Conservation (phyloP, 2,113 vertebrate genomes). For the Zapornia atra region DNA sequence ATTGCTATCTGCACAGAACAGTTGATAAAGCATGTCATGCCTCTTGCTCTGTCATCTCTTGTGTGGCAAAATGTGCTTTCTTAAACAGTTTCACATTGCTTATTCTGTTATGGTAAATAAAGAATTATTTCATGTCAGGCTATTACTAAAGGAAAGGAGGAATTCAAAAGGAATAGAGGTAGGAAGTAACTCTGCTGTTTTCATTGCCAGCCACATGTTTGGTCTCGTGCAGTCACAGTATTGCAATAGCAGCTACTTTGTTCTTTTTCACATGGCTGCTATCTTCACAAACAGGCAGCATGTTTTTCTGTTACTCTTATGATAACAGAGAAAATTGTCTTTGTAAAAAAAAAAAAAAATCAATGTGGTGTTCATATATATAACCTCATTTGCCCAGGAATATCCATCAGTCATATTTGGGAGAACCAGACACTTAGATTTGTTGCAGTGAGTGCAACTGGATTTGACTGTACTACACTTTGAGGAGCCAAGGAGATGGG, state of each 20-base stretch:
- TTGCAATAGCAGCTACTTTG: not conserved
- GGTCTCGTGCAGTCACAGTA: not conserved
- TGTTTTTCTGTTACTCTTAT: not conserved
- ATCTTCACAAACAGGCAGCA: not conserved
- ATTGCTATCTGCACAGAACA: not conserved
- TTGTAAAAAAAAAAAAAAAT: not conserved
- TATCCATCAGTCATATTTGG: not conserved
- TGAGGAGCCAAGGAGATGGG: not conserved
- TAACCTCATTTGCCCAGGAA: not conserved
- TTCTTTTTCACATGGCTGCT: not conserved
- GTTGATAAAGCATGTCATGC: not conserved
- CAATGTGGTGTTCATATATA: not conserved
- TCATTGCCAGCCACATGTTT: not conserved
- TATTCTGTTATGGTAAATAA: not conserved
- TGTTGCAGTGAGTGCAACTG: not conserved
- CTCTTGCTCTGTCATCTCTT: not conserved
- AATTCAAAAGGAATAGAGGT: not conserved
- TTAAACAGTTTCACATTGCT: not conserved
- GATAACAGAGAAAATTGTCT: not conserved
- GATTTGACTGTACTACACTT: not conserved
- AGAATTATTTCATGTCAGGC: not conserved
- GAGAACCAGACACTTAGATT: not conserved
- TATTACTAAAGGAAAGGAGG: not conserved
- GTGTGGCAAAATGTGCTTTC: not conserved
- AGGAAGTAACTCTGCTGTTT: not conserved